Percentiles rank a stretch among this genome's conserved stretches.
phyloP scores from a whole-genome alignment of 2,888 invertebrate genomes.

The Dione juno region DNA sequence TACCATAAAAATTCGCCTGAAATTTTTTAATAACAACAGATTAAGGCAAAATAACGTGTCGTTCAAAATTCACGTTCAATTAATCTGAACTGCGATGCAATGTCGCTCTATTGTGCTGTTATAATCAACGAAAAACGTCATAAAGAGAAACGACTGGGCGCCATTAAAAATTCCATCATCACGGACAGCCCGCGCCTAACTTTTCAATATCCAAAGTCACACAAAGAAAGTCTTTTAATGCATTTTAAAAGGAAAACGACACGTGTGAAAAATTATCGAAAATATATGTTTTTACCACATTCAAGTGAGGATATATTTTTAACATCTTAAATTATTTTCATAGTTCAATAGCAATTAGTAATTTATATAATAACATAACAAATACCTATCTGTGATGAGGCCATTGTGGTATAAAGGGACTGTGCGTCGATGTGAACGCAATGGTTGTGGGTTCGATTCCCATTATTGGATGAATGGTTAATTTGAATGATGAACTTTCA shows the following conservation, averaged over 20 bases:
- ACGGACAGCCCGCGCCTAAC: conserved; percentile 59
- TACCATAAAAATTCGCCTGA: background rate
- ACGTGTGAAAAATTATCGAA: no score
- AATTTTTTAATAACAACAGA: background rate
- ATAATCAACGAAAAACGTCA: conserved; percentile 69
- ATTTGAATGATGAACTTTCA: no score
- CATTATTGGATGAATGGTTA: background rate
- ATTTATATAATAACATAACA: no score
- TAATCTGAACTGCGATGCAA: conserved; percentile 45
- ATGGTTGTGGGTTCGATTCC: background rate
- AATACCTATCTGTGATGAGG: no score
- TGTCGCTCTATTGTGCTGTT: conserved; percentile 51
- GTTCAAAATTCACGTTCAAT: conserved; percentile 67
- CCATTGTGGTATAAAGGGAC: background rate
- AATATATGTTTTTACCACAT: no score
- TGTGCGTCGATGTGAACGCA: background rate
- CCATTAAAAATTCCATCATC: conserved; percentile 79
- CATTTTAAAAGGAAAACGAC: conserved; percentile 53
- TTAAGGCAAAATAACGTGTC: conserved; percentile 30
- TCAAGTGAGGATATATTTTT: no score
- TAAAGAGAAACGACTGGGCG: conserved; percentile 57
- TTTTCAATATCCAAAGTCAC: conserved; percentile 57
- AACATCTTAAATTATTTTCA: no score
- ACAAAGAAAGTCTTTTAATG: conserved; percentile 63
- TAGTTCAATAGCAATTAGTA: no score